phyloP scores from a whole-genome alignment of 2,888 invertebrate genomes.

The Brassicogethes aeneus region DNA sequence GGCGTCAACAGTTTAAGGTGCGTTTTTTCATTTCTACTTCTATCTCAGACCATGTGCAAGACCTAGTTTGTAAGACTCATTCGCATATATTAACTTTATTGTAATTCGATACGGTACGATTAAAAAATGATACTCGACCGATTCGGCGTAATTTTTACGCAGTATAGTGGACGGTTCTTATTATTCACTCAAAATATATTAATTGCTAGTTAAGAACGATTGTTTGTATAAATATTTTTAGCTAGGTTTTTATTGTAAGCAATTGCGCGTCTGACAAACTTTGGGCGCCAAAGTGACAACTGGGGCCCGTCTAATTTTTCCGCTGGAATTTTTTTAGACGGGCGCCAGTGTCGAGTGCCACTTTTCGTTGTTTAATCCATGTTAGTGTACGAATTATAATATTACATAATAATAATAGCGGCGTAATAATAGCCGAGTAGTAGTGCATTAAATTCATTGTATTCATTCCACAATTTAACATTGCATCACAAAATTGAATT shows the following conservation, averaged over 20 bases:
- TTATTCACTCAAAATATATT: slow-evolving; percentile 28
- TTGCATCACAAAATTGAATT: slow-evolving; percentile 35
- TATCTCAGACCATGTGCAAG: slow-evolving; percentile 37
- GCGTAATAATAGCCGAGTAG: slow-evolving; percentile 32
- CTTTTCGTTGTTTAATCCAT: slow-evolving; percentile 21
- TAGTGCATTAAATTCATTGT: slow-evolving; percentile 40
- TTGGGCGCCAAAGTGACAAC: slow-evolving; percentile 16
- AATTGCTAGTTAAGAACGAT: slow-evolving; percentile 38
- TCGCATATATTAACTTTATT: slow-evolving; percentile 20
- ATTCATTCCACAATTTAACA: slow-evolving; percentile 34
- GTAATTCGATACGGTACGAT: slow-evolving; percentile 8
- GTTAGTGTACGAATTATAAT: slow-evolving; percentile 38
- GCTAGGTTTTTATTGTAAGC: slow-evolving; percentile 41
- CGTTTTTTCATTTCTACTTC: slow-evolving; percentile 25
- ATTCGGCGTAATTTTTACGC: slow-evolving; percentile 1
- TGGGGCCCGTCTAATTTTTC: slow-evolving; percentile 1
- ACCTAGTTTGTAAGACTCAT: slow-evolving; percentile 37
- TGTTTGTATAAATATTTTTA: slow-evolving; percentile 44
- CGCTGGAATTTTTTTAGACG: neutral
- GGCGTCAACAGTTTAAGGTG: too few species aligned
- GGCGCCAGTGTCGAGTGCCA: slow-evolving; percentile 2
- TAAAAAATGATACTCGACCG: too few species aligned
- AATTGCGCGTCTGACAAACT: slow-evolving; percentile 35
- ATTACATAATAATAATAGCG: too few species aligned
- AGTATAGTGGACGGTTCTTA: slow-evolving; percentile 33